Evolutionary conservation across 2,797 vertebrate species (phyloP).

Genomic region (Hylomyscus alleni): DNA sequence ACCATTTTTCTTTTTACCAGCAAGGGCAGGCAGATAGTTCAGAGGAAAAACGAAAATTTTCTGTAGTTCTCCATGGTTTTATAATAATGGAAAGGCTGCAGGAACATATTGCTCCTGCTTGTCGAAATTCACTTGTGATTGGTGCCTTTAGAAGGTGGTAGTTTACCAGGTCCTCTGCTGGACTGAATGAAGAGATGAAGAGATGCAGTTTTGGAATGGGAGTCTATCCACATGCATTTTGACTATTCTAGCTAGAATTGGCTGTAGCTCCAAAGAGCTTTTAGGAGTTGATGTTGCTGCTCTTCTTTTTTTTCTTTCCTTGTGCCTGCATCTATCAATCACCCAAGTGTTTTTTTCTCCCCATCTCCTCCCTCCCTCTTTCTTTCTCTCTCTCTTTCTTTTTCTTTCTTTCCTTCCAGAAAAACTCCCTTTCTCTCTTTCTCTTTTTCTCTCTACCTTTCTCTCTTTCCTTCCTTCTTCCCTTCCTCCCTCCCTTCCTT

Average conservation of each 20-base stretch:
- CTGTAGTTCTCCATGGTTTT: constrained; percentile 67
- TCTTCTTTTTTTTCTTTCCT: not conserved
- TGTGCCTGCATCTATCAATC: not conserved
- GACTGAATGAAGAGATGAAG: constrained; percentile 50
- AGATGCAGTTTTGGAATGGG: constrained; percentile 63
- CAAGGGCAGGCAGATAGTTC: constrained; percentile 62
- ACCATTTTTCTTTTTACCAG: constrained; percentile 65
- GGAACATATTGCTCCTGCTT: constrained; percentile 63
- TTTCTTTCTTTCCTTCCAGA: too few species aligned
- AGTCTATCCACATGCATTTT: constrained; percentile 41
- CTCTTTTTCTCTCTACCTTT: too few species aligned
- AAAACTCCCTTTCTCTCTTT: too few species aligned
- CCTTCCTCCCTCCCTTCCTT: too few species aligned
- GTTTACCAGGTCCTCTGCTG: constrained; percentile 71
- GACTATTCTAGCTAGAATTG: constrained; percentile 14
- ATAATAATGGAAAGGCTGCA: constrained; percentile 62
- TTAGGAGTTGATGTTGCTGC: constrained; percentile 22
- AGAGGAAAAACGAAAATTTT: constrained; percentile 73
- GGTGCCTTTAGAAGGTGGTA: constrained; percentile 46
- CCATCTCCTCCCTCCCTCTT: too few species aligned
- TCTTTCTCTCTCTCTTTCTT: accelerated
- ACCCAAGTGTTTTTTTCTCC: not conserved
- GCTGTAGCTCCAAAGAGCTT: constrained; percentile 38
- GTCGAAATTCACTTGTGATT: constrained; percentile 77
- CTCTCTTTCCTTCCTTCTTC: too few species aligned